Evolutionary conservation across 1,140 invertebrate genomes (phyloP), one percentile per base, ranked within the genome.

Genomic region (Drosophila lowei): DNA sequence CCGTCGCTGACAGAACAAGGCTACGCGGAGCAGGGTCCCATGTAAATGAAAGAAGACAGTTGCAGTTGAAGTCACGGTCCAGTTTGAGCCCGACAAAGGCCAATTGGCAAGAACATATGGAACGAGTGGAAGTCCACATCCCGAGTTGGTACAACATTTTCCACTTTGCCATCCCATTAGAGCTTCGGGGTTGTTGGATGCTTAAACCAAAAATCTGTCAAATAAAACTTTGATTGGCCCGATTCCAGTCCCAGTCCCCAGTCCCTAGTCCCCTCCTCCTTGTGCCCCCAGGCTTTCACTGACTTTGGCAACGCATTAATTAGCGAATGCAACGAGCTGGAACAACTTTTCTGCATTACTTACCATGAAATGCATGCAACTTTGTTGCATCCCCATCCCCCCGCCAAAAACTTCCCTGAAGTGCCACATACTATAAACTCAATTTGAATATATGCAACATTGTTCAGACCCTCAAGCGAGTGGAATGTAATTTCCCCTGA

Each of bases 221-320:
- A 53, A 77, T 61, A 72, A 66, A 66, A 68, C 61, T 83, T 84
- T 83, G 79, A 83, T 84, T 83, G 80, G 75, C 58, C 54, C 49
- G 59, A 71, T 56, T 65, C 72, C 61, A 67, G 21, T 42, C 2
- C 11, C 57, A 61, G 15, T 21, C 1, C 15, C 61, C 30, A 0
- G 30, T 30, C 6, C 25, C 7, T n/a, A n/a, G n/a, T n/a, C 8
- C 34, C 34, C 34, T 5, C 1, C 34, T 38, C 11, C 11, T 11
- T 13, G 11, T 38, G 9, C 34, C 57, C 50, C 6, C 21, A 15
- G 25, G 38, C 6, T 2, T 34, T n/a, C 43, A 3, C 50, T 46
- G 64, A 64, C 64, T 76, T 71, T 77, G 53, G 49, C 65, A 47
- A 44, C 38, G 57, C 79, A 74, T 84, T 84, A 84, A 84, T 84